These are phyloP conservation scores for Ophion slaviceki DNA, from an alignment of 2,888 invertebrate genomes.

Conservation along the genomic window DNA sequence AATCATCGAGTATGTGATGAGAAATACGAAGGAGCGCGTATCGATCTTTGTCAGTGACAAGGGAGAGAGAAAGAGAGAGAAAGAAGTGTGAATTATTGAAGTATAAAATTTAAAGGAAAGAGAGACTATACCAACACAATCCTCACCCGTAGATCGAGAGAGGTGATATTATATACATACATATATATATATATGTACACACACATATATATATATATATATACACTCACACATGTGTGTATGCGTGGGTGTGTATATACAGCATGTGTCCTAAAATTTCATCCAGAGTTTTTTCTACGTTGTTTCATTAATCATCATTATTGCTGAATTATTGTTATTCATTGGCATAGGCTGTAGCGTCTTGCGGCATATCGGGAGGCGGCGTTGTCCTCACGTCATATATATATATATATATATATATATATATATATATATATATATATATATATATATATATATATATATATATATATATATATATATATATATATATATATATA, in stretches of 20 bases:
- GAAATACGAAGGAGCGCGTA: neutral
- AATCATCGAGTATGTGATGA: constrained; percentile 21
- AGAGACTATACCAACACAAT: constrained; percentile 58
- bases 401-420: constrained; percentile 11
- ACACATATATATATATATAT: neutral
- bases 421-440: neutral
- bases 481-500: too few relatives aligned
- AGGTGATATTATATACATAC: constrained; percentile 52
- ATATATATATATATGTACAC: neutral
- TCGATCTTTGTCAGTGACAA: constrained; percentile 11
- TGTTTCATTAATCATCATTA: constrained; percentile 65
- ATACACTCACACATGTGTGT: constrained; percentile 3
- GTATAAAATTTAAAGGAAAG: constrained; percentile 51
- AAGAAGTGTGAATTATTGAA: constrained; percentile 46
- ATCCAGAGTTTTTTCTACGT: constrained; percentile 65
- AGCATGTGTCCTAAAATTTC: constrained; percentile 52
- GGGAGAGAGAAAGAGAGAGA: constrained; percentile 22
- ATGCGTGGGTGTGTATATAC: constrained; percentile 1
- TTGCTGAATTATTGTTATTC: constrained; percentile 61
- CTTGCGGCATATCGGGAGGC: constrained; percentile 63
- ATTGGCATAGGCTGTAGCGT: constrained; percentile 61
- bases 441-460: too few relatives aligned
- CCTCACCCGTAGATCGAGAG: constrained; percentile 64
- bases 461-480: too few relatives aligned
- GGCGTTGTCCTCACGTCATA: constrained; percentile 59